Evolutionary conservation across 2,113 vertebrate genomes (phyloP).

Genomic region (Datnioides undecimradiatus): DNA sequence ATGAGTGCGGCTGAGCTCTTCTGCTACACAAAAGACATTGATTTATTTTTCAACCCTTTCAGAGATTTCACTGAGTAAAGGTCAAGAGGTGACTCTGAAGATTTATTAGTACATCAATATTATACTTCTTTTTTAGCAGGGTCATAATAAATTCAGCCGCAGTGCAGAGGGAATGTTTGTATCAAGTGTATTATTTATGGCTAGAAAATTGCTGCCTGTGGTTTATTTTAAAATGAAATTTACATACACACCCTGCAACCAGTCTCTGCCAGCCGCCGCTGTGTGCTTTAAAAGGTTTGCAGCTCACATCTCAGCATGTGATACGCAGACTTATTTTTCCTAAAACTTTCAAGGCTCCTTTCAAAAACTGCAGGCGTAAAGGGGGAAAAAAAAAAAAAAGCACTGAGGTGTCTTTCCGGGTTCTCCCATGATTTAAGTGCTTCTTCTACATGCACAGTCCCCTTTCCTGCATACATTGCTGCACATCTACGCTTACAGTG

Average conservation of each 20-base stretch:
- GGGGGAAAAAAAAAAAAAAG: background rate
- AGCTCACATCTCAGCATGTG: constrained; percentile 29
- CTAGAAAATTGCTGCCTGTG: constrained; percentile 73
- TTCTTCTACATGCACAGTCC: constrained; percentile 24
- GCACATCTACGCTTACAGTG: constrained; percentile 58
- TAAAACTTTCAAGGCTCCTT: constrained; percentile 6
- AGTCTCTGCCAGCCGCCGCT: background rate
- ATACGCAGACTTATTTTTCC: background rate
- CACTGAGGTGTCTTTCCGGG: background rate
- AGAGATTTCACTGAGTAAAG: constrained; percentile 62
- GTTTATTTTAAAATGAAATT: constrained; percentile 74
- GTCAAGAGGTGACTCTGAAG: constrained; percentile 65
- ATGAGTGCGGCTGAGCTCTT: constrained; percentile 19
- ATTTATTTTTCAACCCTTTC: constrained; percentile 58
- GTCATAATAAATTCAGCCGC: constrained; percentile 75
- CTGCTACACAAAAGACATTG: constrained; percentile 56
- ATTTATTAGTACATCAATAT: constrained; percentile 74
- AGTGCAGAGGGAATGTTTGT: constrained; percentile 76
- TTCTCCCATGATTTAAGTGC: constrained; percentile 26
- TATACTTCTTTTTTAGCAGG: constrained; percentile 53
- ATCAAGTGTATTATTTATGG: constrained; percentile 78
- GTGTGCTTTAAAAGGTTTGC: constrained; percentile 30
- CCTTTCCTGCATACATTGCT: constrained; percentile 61
- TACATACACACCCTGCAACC: constrained; percentile 63
- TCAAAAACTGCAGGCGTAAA: background rate